Conservation (phyloP, 2,113 vertebrate species). For the Chaetura pelagica region DNA sequence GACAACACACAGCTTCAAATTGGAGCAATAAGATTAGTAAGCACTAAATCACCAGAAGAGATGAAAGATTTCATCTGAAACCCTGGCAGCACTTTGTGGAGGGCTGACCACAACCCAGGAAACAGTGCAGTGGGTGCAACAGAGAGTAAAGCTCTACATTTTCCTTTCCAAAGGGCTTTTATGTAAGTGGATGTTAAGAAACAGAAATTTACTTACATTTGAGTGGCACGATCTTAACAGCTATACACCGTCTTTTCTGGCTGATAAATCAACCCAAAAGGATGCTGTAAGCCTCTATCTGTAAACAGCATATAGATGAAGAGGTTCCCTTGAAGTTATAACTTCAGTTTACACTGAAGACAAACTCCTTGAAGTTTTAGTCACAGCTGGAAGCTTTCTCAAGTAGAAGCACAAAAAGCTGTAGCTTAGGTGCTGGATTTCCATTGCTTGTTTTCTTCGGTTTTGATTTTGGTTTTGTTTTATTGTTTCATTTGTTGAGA, state of each 20-base stretch:
- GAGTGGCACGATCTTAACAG: not conserved
- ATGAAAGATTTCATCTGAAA: not conserved
- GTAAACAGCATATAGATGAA: not conserved
- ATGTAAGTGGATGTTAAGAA: not conserved
- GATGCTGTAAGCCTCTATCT: not conserved
- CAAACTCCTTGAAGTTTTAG: not conserved
- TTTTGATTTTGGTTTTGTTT: no score
- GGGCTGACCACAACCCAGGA: not conserved
- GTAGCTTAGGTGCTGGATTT: not conserved
- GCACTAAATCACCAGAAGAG: not conserved
- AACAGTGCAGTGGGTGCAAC: accelerated
- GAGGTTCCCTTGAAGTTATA: not conserved
- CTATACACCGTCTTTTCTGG: not conserved
- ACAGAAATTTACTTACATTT: not conserved
- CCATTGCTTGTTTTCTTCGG: not conserved
- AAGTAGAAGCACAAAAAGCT: not conserved
- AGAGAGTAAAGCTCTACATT: not conserved
- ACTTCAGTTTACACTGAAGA: not conserved
- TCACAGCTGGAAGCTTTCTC: not conserved
- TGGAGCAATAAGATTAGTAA: not conserved
- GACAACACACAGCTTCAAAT: not conserved
- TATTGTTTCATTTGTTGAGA: not conserved
- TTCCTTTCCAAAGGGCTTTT: not conserved
- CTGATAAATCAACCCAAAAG: not conserved
- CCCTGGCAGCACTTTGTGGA: not conserved